Evolutionary conservation across 2,888 invertebrate species (phyloP), one percentile per base, ranked within the genome.

Genomic region (Sarcophaga caerulescens): DNA sequence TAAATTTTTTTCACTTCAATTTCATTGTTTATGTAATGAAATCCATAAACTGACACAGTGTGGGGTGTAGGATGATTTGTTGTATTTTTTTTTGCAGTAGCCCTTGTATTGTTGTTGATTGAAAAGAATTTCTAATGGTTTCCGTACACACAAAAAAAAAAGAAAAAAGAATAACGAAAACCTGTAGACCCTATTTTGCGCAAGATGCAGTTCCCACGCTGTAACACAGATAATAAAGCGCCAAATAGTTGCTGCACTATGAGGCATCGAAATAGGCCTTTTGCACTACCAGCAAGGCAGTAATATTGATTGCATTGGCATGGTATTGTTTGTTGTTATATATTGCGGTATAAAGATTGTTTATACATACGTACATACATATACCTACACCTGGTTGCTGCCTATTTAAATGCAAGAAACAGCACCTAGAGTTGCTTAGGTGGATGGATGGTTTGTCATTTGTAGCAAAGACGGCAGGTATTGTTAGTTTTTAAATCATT

Each of bases 131-230:
- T 74, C 4, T 21, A 47, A 47, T 23, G 63, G 74, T 65, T 52
- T 35, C 47, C 63, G 35, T n/a, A n/a, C 45, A 77, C 65, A 57
- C 59, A 52, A 57, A 73, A 77, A 63, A 25, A 74, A 35, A 69
- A 57, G 47, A 79, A 59, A 44, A 21, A 17, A 74, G 45, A 75
- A 35, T 35, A 35, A 35, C 8, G 47, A 8, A 77, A 80, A 83
- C 83, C 85, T 83, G 83, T 65, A 83, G 52, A 52, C 69, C 80
- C 19, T 77, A 70, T 81, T 86, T 86, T 86, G 80, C 83, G 80
- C 85, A 86, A 83, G 85, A 83, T 83, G 80, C 77, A 25, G 80
- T 86, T 86, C 85, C 83, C 85, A 86, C 85, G 85, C 76, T 83
- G 70, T 14, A 82, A 23, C 62, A 73, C 73, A 35, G 66, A 45